These are phyloP conservation scores for Drosophila pseudotalamancana DNA, from an alignment of 2,888 invertebrate species.

Conservation along the genomic window DNA sequence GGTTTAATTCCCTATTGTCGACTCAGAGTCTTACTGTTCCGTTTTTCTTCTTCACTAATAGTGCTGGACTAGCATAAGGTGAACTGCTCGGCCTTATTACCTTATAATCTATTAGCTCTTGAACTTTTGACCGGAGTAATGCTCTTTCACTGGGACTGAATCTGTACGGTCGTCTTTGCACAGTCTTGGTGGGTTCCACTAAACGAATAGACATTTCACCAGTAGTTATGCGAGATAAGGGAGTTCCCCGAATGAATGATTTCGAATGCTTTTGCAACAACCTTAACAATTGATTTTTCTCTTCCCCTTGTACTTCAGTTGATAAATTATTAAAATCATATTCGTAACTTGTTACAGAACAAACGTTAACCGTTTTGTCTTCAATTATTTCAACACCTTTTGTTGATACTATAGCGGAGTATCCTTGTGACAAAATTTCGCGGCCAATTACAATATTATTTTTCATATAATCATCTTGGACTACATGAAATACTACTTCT, in stretches of 20 bases:
- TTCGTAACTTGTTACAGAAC: too few species aligned
- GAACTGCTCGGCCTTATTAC: constrained; percentile 11
- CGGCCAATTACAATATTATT: too few species aligned
- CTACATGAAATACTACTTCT: too few species aligned
- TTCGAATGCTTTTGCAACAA: constrained; percentile 3
- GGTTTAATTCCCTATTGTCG: constrained; percentile 15
- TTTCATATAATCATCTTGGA: too few species aligned
- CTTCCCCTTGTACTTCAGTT: constrained; percentile 4
- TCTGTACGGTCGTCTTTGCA: constrained; percentile 6
- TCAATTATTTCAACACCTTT: too few species aligned
- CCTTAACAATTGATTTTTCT: constrained; percentile 2
- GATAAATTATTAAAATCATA: background rate
- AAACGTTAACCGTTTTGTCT: too few species aligned
- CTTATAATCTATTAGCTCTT: constrained; percentile 8
- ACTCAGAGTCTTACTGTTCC: constrained; percentile 12
- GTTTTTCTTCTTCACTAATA: constrained; percentile 10
- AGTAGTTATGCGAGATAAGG: constrained; percentile 1
- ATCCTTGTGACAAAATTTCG: too few species aligned
- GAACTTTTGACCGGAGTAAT: constrained; percentile 4
- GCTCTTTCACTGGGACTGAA: constrained; percentile 11
- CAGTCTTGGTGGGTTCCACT: constrained; percentile 13
- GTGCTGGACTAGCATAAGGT: constrained; percentile 4
- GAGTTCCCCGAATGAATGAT: constrained; percentile 2
- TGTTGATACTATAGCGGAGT: too few species aligned
- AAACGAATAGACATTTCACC: constrained; percentile 12